phyloP scores from a whole-genome alignment of 64 coral and sea anemone species.

The Pocillopora damicornis region DNA sequence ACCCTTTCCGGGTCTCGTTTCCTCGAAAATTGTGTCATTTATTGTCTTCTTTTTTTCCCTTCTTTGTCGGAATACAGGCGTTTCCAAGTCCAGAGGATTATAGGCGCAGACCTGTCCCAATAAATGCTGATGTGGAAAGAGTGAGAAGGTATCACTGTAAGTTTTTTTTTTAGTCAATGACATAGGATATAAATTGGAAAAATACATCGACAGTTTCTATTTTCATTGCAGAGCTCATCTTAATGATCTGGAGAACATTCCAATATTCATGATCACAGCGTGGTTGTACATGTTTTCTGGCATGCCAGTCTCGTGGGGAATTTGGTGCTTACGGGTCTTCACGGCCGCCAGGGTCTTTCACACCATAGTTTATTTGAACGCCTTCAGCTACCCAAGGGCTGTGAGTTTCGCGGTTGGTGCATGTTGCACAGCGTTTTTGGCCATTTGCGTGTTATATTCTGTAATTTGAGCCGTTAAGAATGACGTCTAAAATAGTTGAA shows the following conservation, averaged over 20 bases:
- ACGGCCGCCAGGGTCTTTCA: conserved; percentile 47
- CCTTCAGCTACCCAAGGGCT: not conserved
- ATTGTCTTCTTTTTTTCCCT: not conserved
- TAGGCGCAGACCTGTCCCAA: conserved; percentile 34
- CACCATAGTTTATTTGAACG: conserved; percentile 58
- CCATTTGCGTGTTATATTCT: conserved; percentile 29
- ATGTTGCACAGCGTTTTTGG: conserved; percentile 21
- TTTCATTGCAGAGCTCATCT: conserved; percentile 52
- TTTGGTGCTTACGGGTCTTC: conserved; percentile 72
- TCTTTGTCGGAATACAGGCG: not conserved
- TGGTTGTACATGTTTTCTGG: conserved; percentile 42
- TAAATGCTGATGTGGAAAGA: conserved; percentile 39
- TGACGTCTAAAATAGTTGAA: not conserved
- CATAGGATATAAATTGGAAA: not conserved
- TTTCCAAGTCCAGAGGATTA: conserved; percentile 56
- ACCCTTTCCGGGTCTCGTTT: not conserved
- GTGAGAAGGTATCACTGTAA: conserved; percentile 31
- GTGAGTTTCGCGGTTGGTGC: not conserved
- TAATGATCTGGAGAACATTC: conserved; percentile 76
- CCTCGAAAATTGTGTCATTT: not conserved
- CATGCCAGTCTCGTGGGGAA: conserved; percentile 31
- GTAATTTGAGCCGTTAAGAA: not conserved
- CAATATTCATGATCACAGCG: conserved; percentile 51
- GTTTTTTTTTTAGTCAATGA: too few species aligned
- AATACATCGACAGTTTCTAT: not conserved